These are phyloP conservation scores for Phaenicophaeus curvirostris DNA, from an alignment of 2,797 vertebrate genomes.

Conservation along the genomic window DNA sequence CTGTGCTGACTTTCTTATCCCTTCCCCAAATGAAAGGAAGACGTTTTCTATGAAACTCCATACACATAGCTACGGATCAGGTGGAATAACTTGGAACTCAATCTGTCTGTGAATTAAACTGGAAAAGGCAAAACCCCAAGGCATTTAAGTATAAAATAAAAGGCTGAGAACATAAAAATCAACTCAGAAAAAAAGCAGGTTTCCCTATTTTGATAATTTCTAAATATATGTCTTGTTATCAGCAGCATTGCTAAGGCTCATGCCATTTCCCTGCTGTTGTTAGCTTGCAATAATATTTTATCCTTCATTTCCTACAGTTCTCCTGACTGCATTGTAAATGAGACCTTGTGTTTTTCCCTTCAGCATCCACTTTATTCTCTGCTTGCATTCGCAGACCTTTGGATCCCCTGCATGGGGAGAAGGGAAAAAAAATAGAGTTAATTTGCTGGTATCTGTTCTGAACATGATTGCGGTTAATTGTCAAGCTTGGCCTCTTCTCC, in stretches of 20 bases:
- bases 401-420: neutral
- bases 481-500: neutral
- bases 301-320: neutral
- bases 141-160: neutral
- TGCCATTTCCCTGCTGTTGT: neutral
- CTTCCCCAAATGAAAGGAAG: neutral
- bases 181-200: neutral
- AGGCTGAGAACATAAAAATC: neutral
- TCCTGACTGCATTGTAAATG: slow-evolving; percentile 30
- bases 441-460: slow-evolving; percentile 55
- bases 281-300: slow-evolving; percentile 6
- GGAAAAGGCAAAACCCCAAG: neutral
- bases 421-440: neutral
- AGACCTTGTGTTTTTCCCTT: slow-evolving; percentile 2
- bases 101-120: neutral
- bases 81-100: neutral
- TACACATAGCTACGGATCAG: neutral
- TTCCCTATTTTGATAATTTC: neutral
- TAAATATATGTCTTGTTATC: neutral
- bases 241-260: neutral
- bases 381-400: neutral
- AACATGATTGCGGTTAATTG: slow-evolving; percentile 45
- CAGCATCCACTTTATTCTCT: slow-evolving; percentile 8
- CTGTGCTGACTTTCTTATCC: neutral
- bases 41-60: neutral